Evolutionary conservation across 2,888 invertebrate species (phyloP).

Genomic region (Gordius sp.): DNA sequence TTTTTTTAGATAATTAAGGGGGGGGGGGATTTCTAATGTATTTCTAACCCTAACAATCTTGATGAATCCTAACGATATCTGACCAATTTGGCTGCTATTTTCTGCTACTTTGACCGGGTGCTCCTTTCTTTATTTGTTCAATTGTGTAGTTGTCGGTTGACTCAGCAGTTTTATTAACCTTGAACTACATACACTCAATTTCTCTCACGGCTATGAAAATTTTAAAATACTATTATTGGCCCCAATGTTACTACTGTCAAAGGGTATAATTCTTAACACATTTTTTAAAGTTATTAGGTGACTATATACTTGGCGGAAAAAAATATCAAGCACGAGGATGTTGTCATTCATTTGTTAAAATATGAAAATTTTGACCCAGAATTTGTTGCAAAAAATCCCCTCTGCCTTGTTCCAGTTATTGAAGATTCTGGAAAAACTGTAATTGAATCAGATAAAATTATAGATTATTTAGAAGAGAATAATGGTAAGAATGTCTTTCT

Average conservation of each 20-base stretch:
- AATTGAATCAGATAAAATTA: conserved; percentile 10
- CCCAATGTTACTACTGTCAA: not conserved
- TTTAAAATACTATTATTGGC: conserved; percentile 12
- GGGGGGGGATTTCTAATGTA: too few relatives aligned
- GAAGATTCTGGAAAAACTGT: not conserved
- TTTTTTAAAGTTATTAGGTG: not conserved
- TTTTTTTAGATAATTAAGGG: too few relatives aligned
- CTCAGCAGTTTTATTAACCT: too few relatives aligned
- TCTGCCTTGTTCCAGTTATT: conserved; percentile 3
- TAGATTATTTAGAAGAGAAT: conserved; percentile 7
- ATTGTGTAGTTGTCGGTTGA: too few relatives aligned
- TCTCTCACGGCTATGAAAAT: too few relatives aligned
- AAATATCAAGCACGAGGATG: not conserved
- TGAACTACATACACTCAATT: too few relatives aligned
- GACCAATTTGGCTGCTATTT: too few relatives aligned
- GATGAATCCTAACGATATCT: too few relatives aligned
- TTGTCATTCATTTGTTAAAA: not conserved
- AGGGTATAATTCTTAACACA: not conserved
- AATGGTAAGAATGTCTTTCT: not conserved
- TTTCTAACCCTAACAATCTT: too few relatives aligned
- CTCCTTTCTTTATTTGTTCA: too few relatives aligned
- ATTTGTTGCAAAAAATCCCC: conserved; percentile 5
- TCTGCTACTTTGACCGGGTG: too few relatives aligned
- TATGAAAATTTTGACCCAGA: conserved; percentile 13
- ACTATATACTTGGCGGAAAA: not conserved